These are phyloP conservation scores for Chaenocephalus aceratus DNA, from an alignment of 2,113 vertebrate species.

Conservation along the genomic window DNA sequence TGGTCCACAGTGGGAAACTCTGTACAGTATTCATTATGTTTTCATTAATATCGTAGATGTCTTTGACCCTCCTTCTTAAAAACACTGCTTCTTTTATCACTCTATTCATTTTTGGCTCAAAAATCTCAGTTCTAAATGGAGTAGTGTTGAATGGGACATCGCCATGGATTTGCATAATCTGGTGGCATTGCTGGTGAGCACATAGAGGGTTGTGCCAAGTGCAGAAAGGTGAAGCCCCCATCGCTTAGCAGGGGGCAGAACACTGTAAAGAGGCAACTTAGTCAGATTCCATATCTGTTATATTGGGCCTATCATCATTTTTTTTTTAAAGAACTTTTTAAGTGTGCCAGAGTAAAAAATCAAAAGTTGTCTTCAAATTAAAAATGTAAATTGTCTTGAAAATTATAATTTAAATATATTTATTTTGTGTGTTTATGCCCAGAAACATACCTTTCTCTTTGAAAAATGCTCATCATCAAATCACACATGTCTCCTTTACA, in stretches of 20 bases:
- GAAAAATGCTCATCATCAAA: not conserved
- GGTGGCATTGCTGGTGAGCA: constrained; percentile 76
- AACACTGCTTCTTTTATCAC: constrained; percentile 75
- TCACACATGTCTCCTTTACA: not conserved
- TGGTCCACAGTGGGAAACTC: constrained; percentile 67
- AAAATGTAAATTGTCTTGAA: not conserved
- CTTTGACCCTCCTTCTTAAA: constrained; percentile 65
- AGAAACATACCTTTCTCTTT: not conserved
- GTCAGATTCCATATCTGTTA: constrained; percentile 53
- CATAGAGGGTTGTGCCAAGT: constrained; percentile 79
- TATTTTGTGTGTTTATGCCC: not conserved
- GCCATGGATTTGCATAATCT: constrained; percentile 88
- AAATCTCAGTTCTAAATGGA: constrained; percentile 77
- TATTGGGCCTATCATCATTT: constrained; percentile 2
- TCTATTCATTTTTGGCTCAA: constrained; percentile 78
- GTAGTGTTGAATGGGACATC: constrained; percentile 79
- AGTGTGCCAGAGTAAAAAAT: no score
- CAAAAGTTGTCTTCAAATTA: no score
- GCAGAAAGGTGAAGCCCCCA: constrained; percentile 82
- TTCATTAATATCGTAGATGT: constrained; percentile 64
- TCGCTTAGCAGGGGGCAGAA: constrained; percentile 63
- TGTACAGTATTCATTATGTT: constrained; percentile 70
- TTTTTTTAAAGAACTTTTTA: no score
- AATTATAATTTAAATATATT: not conserved
- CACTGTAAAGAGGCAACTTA: constrained; percentile 47